Conservation (phyloP, 1,140 invertebrate species). For the Pseudomyrmex concolor region DNA sequence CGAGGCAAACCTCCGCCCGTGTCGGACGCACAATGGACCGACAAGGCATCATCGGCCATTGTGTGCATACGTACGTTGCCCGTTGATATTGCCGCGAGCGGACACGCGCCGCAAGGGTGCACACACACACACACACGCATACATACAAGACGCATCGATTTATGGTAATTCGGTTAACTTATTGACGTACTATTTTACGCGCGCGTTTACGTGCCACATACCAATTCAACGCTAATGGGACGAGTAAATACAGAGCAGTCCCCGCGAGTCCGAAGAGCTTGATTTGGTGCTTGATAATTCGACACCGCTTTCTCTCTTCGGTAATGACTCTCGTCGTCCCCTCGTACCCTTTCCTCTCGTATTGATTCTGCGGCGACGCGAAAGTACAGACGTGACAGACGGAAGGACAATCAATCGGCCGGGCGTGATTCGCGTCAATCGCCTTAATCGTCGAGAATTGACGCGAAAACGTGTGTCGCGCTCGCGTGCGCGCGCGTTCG, state of each 20-base stretch:
- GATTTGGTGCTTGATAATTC: constrained; percentile 63
- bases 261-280: constrained; percentile 3
- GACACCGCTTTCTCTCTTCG: constrained; percentile 3
- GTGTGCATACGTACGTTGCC: constrained; percentile 35
- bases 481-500: neutral
- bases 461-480: neutral
- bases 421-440: constrained; percentile 1
- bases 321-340: constrained; percentile 5
- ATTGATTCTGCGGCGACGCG: constrained; percentile 35
- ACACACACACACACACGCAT: neutral
- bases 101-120: neutral
- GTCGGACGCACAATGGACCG: constrained; percentile 40
- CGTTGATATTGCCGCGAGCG: constrained; percentile 27
- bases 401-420: constrained; percentile 47
- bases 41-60: constrained; percentile 44
- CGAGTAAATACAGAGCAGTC: constrained; percentile 58
- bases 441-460: constrained; percentile 19
- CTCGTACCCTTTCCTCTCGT: neutral
- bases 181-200: constrained; percentile 57
- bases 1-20: neutral
- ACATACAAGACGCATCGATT: constrained; percentile 54
- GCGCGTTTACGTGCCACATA: constrained; percentile 54
- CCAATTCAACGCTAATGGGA: constrained; percentile 58
- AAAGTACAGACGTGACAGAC: constrained; percentile 36
- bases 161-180: constrained; percentile 64